Conservation (phyloP, 2,888 invertebrate species). For the Isotomurus palustris region DNA sequence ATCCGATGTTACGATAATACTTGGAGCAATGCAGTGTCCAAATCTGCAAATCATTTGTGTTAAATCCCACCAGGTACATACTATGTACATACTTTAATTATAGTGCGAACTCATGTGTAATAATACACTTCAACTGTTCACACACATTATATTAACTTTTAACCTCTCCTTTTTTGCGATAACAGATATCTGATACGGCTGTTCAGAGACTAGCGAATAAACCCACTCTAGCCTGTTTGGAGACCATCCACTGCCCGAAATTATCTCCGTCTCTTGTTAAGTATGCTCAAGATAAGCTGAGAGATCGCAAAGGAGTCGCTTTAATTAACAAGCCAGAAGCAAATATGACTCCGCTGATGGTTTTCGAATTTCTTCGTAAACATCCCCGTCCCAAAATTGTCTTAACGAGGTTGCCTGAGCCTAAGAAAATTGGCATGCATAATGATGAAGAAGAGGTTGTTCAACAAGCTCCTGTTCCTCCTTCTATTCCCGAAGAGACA, state of each 20-base stretch:
- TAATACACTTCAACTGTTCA: background rate
- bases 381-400: background rate
- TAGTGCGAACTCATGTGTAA: background rate
- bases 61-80: conserved; percentile 6
- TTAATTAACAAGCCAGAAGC: conserved; percentile 9
- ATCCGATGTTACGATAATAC: conserved; percentile 13
- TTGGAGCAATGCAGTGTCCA: conserved; percentile 8
- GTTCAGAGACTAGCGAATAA: background rate
- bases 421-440: no score
- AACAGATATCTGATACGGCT: conserved; percentile 6
- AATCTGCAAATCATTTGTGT: conserved; percentile 4
- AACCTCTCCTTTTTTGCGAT: background rate
- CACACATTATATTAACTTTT: background rate
- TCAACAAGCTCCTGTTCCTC: no score
- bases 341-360: background rate
- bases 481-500: no score
- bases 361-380: conserved; percentile 8
- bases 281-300: conserved; percentile 6
- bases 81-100: background rate
- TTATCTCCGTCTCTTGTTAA: background rate
- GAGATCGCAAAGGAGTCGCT: background rate
- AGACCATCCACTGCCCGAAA: conserved; percentile 6
- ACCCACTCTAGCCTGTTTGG: background rate
- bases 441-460: no score
- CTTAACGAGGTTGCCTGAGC: no score